Evolutionary conservation across 2,797 vertebrate species (phyloP), one percentile per base, ranked within the genome.

Genomic region (Dromococcyx pavoninus): DNA sequence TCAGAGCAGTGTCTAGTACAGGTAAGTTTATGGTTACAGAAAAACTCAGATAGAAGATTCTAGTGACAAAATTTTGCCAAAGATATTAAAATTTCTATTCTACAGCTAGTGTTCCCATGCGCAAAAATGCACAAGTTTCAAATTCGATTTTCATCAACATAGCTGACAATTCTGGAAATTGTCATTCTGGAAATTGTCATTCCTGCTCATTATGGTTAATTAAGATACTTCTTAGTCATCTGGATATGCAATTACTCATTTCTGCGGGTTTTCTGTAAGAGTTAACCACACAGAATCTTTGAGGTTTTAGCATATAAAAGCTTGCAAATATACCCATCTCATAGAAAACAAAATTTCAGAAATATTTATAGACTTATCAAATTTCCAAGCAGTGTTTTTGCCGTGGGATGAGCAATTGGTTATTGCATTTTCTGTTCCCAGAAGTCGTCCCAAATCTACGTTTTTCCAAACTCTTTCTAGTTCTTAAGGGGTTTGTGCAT

Each of bases 211-310:
- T 79, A 79, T 67, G 51, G 51, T 94, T 93, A 86, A 88, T 91
- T 86, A 88, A 78, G 76, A 65, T 81, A 72, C 19, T 86, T 79
- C 72, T 93, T 83, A 96, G 72, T 96, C 89, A 93, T 93, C 73
- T 93, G 70, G 56, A 54, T 78, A 60, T 70, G 35, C 23, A 90
- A 39, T 94, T 94, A 94, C 39, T 88, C 83, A 94, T 94, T 70
- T 78, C 65, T 92, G 86, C 79, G 73, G 43, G 61, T 91, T 87
- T 82, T 76, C 58, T 88, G 14, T 62, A 67, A 91, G 54, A 89
- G 41, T 80, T 89, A 89, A 75, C 43, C 4, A 2, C 75, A 3
- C 54, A 86, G 37, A 67, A 80, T 88, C 50, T 69, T 56, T 44
- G 46, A 57, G 27, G 9, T 88, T 90, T 92, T 70, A 89, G 22